Percentiles rank a stretch among this genome's conserved stretches.
phyloP scores from a whole-genome alignment of 2,113 vertebrate genomes.

The Etheostoma cragini region DNA sequence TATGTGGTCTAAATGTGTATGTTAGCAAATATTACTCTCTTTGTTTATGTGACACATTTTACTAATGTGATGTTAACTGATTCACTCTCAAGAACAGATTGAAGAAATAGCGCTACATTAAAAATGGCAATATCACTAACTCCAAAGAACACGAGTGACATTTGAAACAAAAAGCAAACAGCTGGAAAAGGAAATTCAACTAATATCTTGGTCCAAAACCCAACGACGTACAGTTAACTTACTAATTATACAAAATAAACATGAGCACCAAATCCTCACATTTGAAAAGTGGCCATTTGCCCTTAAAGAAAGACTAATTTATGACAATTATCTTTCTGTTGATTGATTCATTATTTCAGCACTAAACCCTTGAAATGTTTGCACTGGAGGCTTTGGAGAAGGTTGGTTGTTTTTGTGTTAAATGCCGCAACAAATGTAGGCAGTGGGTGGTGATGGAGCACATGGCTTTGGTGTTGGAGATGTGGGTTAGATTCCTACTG shows the following conservation, averaged over 20 bases:
- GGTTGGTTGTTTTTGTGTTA: no score
- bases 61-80: background rate
- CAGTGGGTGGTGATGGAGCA: no score
- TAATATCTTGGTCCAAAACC: background rate
- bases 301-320: background rate
- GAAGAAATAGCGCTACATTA: background rate
- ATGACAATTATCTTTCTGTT: background rate
- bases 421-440: no score
- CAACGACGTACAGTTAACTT: background rate
- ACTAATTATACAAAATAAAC: background rate
- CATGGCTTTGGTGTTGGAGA: no score
- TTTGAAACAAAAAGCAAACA: background rate
- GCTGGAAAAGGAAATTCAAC: background rate
- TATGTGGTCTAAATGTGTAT: background rate
- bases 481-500: no score
- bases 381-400: background rate
- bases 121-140: background rate
- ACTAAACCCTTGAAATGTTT: background rate
- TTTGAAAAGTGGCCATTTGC: no score
- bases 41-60: background rate
- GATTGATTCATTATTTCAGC: background rate
- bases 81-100: background rate
- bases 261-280: background rate
- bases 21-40: background rate
- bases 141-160: background rate